Evolutionary conservation across 2,888 invertebrate genomes (phyloP), one percentile per base, ranked within the genome.

Genomic region (Tachystola acroxantha): DNA sequence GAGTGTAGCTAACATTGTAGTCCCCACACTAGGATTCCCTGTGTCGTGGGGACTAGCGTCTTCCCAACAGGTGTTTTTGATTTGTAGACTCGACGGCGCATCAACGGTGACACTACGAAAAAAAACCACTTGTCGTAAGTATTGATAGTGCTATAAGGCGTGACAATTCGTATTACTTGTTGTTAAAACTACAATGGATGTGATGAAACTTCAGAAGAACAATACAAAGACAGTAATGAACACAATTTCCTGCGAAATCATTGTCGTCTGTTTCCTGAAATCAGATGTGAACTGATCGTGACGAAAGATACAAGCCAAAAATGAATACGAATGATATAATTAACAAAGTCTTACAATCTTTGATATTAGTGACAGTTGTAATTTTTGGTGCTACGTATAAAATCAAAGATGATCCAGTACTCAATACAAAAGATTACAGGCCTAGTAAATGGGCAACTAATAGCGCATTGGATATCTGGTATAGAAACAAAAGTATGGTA

Each of bases 401-500:
- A 0, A 12, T 64, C 9, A 49, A 43, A 35, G 48, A 48, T 9
- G 52, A 58, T 12, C 41, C 33, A 29, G 32, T 20, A n/a, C 10
- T 40, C 14, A 37, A 39, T 11, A 46, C 32, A 16, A 62, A 62
- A 27, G 71, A 71, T 24, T 70, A 71, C 22, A 60, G 64, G 30
- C 70, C 72, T 2, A 48, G 69, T 0, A 73, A 77, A 37, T 79
- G 76, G 79, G 13, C 77, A 1, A 29, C 78, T 0, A 76, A 73
- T 11, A 73, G 69, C 37, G 71, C 72, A 1, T 55, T 81, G 61
- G 80, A 81, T 30, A 42, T 80, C 0, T 81, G 76, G 76, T 73
- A 68, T 10, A 80, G 79, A 0, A 80, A 80, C 29, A 73, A 70
- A 40, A 66, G 56, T 31, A 43, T 76, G 42, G 57, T 77, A 1